These are phyloP conservation scores for Spongilla lacustris DNA, from an alignment of 37 sponge, comb jelly and placozoan genomes.

Conservation along the genomic window DNA sequence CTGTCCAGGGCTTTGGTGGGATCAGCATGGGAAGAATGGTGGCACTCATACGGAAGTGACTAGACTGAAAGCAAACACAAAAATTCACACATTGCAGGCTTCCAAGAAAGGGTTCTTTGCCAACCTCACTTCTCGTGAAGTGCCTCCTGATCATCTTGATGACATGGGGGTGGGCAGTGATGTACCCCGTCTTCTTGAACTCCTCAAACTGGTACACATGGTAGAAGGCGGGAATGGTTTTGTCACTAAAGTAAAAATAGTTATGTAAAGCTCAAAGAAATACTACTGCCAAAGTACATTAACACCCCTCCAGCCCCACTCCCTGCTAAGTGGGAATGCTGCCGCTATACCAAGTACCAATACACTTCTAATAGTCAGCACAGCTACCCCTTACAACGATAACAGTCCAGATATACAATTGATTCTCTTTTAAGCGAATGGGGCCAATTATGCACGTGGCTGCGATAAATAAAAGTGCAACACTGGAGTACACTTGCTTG, in stretches of 20 bases:
- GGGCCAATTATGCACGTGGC: no score
- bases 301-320: no score
- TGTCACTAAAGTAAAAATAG: not conserved
- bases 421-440: no score
- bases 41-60: slow-evolving; percentile 35
- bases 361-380: no score
- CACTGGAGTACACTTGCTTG: no score
- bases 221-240: slow-evolving; percentile 37
- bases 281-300: no score
- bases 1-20: slow-evolving; percentile 86
- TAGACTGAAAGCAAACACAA: not conserved
- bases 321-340: no score
- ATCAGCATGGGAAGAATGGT: slow-evolving; percentile 76
- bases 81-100: not conserved
- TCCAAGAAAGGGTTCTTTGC: not conserved
- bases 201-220: slow-evolving; percentile 37
- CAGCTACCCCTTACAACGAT: no score
- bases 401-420: no score
- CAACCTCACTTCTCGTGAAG: slow-evolving; percentile 15
- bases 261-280: not conserved
- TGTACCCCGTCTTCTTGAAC: slow-evolving; percentile 36
- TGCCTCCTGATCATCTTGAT: slow-evolving; percentile 17
- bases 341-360: no score
- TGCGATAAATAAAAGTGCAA: no score
- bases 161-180: slow-evolving; percentile 25